A percentile compares a stretch with the other conserved stretches of the same genome.
Conservation (phyloP, 2,797 vertebrate genomes). For the Etheostoma perlongum region DNA sequence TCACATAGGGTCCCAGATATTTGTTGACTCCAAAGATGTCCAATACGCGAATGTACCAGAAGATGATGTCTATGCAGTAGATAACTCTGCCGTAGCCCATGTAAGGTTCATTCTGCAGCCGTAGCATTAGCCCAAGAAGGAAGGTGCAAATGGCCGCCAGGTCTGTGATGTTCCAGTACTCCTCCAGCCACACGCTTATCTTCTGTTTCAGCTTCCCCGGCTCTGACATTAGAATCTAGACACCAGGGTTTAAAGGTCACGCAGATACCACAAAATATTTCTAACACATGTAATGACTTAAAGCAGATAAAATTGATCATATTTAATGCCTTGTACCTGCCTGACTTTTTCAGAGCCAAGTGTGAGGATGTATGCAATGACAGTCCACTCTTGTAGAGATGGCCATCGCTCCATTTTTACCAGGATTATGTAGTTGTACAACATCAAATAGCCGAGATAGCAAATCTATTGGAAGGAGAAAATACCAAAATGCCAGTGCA, state of each 20-base stretch:
- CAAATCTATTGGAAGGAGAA: conserved; percentile 86
- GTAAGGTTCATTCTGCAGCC: conserved; percentile 95
- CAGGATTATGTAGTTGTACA: conserved; percentile 98
- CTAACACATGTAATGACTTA: not conserved
- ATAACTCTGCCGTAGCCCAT: conserved; percentile 98
- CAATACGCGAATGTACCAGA: conserved; percentile 99
- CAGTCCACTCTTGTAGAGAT: conserved; percentile 93
- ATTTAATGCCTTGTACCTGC: conserved; percentile 86
- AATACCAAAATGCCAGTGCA: not conserved
- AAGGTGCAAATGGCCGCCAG: conserved; percentile 94
- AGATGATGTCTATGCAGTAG: conserved; percentile 99
- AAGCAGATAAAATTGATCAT: not conserved
- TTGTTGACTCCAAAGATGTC: conserved; percentile 99
- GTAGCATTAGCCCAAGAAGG: conserved; percentile 91
- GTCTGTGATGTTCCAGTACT: conserved; percentile 99
- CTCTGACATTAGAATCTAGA: conserved; percentile 98
- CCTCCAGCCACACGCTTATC: conserved; percentile 98
- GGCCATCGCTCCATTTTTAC: conserved; percentile 98
- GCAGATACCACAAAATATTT: not conserved
- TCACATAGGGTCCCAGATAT: conserved; percentile 98
- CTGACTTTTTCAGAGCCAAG: conserved; percentile 95
- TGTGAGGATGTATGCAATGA: conserved; percentile 96
- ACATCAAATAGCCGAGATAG: conserved; percentile 95
- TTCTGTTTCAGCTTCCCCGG: conserved; percentile 98
- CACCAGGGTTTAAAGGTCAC: conserved; percentile 24